Conservation (phyloP, 2,888 invertebrate genomes). For the Spisula solida region DNA sequence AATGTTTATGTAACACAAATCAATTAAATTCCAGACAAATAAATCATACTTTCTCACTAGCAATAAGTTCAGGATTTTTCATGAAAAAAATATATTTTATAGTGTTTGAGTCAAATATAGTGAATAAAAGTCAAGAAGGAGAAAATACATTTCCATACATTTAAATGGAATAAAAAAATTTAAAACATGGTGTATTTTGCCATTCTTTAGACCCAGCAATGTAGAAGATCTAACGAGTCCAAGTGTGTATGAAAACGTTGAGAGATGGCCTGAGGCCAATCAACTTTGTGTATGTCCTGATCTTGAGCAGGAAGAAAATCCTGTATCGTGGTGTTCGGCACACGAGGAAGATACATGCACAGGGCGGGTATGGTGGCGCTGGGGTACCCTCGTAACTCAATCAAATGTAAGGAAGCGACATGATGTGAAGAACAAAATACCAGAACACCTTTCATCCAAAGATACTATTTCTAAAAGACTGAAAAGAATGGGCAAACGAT, state of each 20-base stretch:
- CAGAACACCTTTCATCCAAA: not conserved
- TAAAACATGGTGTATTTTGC: too few relatives aligned
- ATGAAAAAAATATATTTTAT: too few relatives aligned
- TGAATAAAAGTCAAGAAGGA: too few relatives aligned
- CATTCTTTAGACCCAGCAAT: too few relatives aligned
- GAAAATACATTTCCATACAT: too few relatives aligned
- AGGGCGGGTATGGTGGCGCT: not conserved
- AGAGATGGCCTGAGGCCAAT: conserved; percentile 20
- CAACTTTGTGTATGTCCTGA: conserved; percentile 33
- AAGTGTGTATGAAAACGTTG: conserved; percentile 27
- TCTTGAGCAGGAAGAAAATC: not conserved
- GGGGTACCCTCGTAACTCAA: not conserved
- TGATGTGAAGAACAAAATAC: not conserved
- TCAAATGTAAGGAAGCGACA: not conserved
- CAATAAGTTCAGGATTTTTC: too few relatives aligned
- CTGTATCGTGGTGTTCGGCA: conserved; percentile 15
- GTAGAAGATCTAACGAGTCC: conserved; percentile 33
- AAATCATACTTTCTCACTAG: too few relatives aligned
- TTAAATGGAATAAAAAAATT: too few relatives aligned
- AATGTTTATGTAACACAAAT: too few relatives aligned
- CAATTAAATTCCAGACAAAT: too few relatives aligned
- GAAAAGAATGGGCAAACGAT: not conserved
- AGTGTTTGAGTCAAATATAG: too few relatives aligned
- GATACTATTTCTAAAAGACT: not conserved
- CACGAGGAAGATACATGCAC: conserved; percentile 30